Percentiles rank a stretch among this genome's conserved stretches.
These are phyloP conservation scores for Carollia perspicillata DNA, from an alignment of 2,113 vertebrate genomes.

Conservation along the genomic window DNA sequence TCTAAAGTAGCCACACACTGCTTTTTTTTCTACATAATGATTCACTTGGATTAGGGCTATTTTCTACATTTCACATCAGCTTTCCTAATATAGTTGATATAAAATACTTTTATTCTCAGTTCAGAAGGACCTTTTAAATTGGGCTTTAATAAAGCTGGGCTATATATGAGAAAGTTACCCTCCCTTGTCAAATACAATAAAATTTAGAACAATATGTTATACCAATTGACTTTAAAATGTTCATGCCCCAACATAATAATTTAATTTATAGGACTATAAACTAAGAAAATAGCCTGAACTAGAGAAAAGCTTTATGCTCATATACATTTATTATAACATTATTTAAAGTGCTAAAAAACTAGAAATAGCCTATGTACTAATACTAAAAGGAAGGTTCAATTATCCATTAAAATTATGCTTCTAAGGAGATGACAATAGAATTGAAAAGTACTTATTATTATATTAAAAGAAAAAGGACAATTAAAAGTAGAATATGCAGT, in stretches of 20 bases:
- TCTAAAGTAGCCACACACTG: background rate
- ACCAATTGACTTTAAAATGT: slow-evolving; percentile 1
- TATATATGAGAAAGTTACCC: background rate
- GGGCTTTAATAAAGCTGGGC: background rate
- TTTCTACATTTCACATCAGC: slow-evolving; percentile 32
- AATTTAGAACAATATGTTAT: background rate
- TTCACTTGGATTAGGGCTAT: background rate
- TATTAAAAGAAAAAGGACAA: background rate
- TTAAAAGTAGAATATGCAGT: background rate
- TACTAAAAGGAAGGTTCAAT: background rate
- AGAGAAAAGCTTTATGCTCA: background rate
- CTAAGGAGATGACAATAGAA: background rate
- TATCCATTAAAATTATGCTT: slow-evolving; percentile 17
- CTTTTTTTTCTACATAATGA: background rate
- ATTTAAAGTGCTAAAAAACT: background rate
- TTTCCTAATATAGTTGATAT: slow-evolving; percentile 28
- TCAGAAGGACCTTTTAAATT: slow-evolving; percentile 42
- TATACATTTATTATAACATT: background rate
- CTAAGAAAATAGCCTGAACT: background rate
- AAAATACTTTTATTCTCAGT: slow-evolving; percentile 20
- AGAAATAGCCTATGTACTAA: background rate
- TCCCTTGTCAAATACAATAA: slow-evolving; percentile 33
- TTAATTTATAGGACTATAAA: slow-evolving; percentile 26
- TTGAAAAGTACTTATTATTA: background rate
- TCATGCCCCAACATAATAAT: slow-evolving; percentile 6